These are phyloP conservation scores for Drosophila picticornis DNA, from an alignment of 2,888 invertebrate species.

Conservation along the genomic window DNA sequence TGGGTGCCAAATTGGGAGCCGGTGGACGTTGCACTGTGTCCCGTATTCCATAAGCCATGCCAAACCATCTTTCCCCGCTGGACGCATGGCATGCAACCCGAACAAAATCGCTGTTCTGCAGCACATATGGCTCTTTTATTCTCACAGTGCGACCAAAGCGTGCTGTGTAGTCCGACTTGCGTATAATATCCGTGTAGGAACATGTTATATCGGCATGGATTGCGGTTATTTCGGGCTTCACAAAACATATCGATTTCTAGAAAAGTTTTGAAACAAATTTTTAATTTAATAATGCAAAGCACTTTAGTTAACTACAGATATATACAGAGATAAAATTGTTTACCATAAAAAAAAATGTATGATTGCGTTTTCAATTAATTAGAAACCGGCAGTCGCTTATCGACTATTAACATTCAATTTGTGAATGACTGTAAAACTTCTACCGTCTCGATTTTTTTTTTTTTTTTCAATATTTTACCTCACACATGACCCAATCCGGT, in stretches of 20 bases:
- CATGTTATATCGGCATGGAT: slow-evolving; percentile 85
- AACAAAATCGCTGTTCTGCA: slow-evolving; percentile 90
- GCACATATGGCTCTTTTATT: slow-evolving; percentile 87
- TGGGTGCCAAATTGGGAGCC: slow-evolving; percentile 61
- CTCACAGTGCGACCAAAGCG: slow-evolving; percentile 86
- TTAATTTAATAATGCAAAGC: neutral
- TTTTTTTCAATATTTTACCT: slow-evolving; percentile 85
- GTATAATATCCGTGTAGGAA: slow-evolving; percentile 89
- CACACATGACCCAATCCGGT: slow-evolving; percentile 91
- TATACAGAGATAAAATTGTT: no score
- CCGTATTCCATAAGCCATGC: slow-evolving; percentile 88
- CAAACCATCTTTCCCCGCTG: slow-evolving; percentile 87
- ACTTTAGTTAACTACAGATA: neutral
- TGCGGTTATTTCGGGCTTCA: slow-evolving; percentile 82
- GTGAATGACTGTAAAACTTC: neutral
- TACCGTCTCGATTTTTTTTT: neutral
- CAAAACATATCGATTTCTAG: slow-evolving; percentile 84
- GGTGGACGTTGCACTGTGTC: slow-evolving; percentile 82
- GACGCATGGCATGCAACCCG: slow-evolving; percentile 88
- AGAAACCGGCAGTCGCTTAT: neutral
- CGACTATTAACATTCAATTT: neutral
- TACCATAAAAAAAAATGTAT: no score
- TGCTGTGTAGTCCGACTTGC: slow-evolving; percentile 88
- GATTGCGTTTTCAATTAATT: neutral
- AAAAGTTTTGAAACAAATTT: neutral